phyloP scores from a whole-genome alignment of 2,797 vertebrate species.

The Takifugu rubripes region DNA sequence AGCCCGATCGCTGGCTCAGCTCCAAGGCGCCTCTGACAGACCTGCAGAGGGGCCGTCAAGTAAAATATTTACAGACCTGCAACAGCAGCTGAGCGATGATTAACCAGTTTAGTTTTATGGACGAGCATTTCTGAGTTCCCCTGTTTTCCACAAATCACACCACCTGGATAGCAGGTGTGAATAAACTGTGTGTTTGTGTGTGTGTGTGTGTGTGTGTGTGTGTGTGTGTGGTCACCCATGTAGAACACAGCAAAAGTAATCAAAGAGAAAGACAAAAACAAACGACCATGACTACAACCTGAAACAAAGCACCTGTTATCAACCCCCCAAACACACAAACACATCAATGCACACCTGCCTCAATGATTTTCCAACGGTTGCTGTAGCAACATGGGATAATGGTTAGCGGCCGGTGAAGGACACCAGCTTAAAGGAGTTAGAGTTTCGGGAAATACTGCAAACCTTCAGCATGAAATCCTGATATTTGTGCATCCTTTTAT shows the following conservation, averaged over 20 bases:
- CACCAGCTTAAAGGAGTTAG: slow-evolving; percentile 32
- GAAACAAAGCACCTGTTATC: slow-evolving; percentile 54
- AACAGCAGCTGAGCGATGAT: slow-evolving; percentile 21
- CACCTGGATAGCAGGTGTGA: too few relatives aligned
- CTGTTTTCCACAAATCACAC: too few relatives aligned
- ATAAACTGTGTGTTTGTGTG: background rate
- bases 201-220: slow-evolving; percentile 27
- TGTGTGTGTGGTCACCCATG: slow-evolving; percentile 55
- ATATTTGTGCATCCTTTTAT: background rate
- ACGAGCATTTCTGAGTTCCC: too few relatives aligned
- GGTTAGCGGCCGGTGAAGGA: slow-evolving; percentile 55
- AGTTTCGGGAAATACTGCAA: slow-evolving; percentile 36
- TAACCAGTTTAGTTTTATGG: slow-evolving; percentile 11
- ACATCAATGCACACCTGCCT: slow-evolving; percentile 10
- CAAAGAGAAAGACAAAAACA: slow-evolving; percentile 57
- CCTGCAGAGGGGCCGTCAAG: slow-evolving; percentile 29
- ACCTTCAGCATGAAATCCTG: slow-evolving; percentile 1
- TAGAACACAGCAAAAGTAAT: slow-evolving; percentile 55
- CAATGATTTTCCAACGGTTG: slow-evolving; percentile 42
- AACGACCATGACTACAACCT: slow-evolving; percentile 48
- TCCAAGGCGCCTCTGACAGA: slow-evolving; percentile 30
- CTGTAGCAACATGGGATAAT: slow-evolving; percentile 34
- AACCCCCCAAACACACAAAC: slow-evolving; percentile 6
- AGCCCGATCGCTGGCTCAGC: slow-evolving; percentile 58
- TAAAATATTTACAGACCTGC: slow-evolving; percentile 56